A percentile compares a stretch with the other conserved stretches of the same genome.
phyloP scores from a whole-genome alignment of 1,140 invertebrate genomes.

The Zaprionus kolodkinae region DNA sequence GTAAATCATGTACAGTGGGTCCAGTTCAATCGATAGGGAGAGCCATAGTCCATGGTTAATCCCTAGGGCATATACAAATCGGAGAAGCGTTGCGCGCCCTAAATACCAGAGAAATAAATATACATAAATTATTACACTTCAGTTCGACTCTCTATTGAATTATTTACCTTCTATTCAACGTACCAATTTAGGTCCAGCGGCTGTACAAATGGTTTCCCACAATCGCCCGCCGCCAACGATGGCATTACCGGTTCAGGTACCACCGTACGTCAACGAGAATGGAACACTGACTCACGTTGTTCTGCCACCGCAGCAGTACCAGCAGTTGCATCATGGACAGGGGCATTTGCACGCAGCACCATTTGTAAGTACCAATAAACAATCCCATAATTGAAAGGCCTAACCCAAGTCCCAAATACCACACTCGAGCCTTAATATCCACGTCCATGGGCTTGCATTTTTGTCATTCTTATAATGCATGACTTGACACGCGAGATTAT shows the following conservation, averaged over 20 bases:
- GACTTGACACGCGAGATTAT: too few species aligned
- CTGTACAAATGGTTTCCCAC: slow-evolving; percentile 93
- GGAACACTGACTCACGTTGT: slow-evolving; percentile 94
- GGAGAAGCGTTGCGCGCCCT: not conserved
- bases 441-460: too few species aligned
- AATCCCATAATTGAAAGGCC: slow-evolving; percentile 2
- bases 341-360: slow-evolving; percentile 79
- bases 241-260: slow-evolving; percentile 94
- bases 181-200: slow-evolving; percentile 87
- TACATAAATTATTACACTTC: not conserved
- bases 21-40: not conserved
- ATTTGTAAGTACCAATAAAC: slow-evolving; percentile 67
- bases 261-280: slow-evolving; percentile 95
- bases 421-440: not conserved
- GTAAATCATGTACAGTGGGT: not conserved
- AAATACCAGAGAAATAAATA: not conserved
- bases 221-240: slow-evolving; percentile 93
- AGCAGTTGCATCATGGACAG: slow-evolving; percentile 86
- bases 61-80: not conserved
- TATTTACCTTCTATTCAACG: not conserved
- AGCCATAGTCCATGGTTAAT: not conserved
- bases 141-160: slow-evolving; percentile 25
- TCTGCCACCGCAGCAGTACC: slow-evolving; percentile 89
- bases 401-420: not conserved
- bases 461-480: too few species aligned